Percentiles rank a stretch among this genome's conserved stretches.
These are phyloP conservation scores for Clitarchus hookeri DNA, from an alignment of 2,888 invertebrate genomes.

Conservation along the genomic window DNA sequence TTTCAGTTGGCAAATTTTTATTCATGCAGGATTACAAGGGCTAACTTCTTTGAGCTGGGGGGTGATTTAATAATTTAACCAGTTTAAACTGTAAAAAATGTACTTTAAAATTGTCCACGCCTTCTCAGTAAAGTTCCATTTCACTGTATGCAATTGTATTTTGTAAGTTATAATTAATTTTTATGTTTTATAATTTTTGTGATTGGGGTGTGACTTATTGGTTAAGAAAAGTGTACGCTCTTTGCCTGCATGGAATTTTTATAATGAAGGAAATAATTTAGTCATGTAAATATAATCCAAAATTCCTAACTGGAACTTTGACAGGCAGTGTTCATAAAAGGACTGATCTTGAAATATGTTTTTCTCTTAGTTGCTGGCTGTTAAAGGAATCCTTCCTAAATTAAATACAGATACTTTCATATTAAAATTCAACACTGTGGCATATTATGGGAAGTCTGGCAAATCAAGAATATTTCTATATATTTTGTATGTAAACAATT, in stretches of 20 bases:
- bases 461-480: neutral
- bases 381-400: neutral
- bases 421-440: neutral
- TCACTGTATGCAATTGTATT: neutral
- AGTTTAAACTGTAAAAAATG: neutral
- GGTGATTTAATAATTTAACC: neutral
- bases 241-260: neutral
- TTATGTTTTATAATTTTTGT: neutral
- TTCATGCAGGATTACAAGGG: neutral
- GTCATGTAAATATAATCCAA: neutral
- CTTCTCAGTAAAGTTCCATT: neutral
- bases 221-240: neutral
- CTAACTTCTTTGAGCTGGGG: neutral
- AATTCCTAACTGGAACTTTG: neutral
- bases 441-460: neutral
- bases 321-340: neutral
- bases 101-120: neutral
- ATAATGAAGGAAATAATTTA: neutral
- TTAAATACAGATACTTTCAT: neutral
- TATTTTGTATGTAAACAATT: neutral
- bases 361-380: neutral
- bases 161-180: neutral
- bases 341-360: neutral
- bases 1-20: conserved; percentile 5
- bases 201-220: neutral